Base-by-base conservation (phyloP, 2,888 invertebrate genomes). In the Vanessa cardui region DNA sequence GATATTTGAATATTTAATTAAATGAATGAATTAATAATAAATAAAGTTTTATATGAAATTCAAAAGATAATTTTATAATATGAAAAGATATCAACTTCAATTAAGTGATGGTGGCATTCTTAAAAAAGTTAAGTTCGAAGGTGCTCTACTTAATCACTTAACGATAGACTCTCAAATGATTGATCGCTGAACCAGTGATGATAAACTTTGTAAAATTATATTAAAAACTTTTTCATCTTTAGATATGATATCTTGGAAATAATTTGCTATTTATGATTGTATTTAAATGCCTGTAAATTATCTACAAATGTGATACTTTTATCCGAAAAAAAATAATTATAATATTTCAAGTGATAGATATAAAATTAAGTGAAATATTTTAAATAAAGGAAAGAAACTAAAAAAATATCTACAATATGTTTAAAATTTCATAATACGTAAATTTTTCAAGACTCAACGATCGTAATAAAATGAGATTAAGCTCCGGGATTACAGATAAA, bases 151-250 rank as follows among this genome's bases (percentile, higher is more conserved):
- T 69, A 69, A 71, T 67, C 71, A 69, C 64, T 69, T 62, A 47
- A 47, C 66, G 62, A 71, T 71, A 71, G 56, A 64, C 58, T 67
- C 65, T 31, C 61, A 61, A 64, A 64, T 71, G 69, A 71, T 71
- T 69, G 69, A 71, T 69, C 58, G 44, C 61, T 33, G 64, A 50
- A 50, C 15, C 21, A 15, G 12, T 15, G 21, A 21, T 61, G 56
- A 47, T 58, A 9, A 21, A 33, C 50, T 64, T 50, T n/a, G 50
- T n/a, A 44, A 39, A 3, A 20, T 26, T 64, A 21, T 49, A 15
- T 49, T 31, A 3, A 20, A 15, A 0, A 26, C 6, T 50, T 21
- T 50, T 50, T 39, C 12, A 12, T 12, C 9, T 12, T 39, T 12
- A 39, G 4, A 39, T 39, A 39, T 12, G 39, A 12, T 39, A 8